Evolutionary conservation across 2,113 vertebrate genomes (phyloP).

Genomic region (Hyperoodon ampullatus): DNA sequence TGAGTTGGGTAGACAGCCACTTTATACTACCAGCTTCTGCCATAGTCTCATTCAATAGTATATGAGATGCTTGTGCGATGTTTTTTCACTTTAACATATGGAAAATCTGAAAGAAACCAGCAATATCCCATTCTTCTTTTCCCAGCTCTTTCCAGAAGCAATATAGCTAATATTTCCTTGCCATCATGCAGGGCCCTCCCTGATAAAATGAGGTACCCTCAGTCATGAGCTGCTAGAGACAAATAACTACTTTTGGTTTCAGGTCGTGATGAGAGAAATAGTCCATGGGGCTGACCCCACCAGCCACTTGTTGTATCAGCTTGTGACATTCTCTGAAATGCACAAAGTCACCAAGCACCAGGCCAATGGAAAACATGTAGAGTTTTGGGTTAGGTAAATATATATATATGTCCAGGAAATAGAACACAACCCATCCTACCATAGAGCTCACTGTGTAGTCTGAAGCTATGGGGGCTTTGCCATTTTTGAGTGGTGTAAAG

Average conservation of each 20-base stretch:
- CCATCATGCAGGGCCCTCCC: accelerated
- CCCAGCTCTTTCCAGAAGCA: not conserved
- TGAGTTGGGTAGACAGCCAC: not conserved
- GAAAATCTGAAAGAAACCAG: not conserved
- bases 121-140: not conserved
- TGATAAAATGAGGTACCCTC: not conserved
- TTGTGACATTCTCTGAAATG: not conserved
- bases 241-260: not conserved
- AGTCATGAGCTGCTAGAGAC: not conserved
- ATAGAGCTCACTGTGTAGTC: not conserved
- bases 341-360: not conserved
- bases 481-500: not conserved
- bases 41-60: too few relatives aligned
- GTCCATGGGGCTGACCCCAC: too few relatives aligned
- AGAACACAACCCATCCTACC: not conserved
- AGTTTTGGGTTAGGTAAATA: not conserved
- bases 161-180: not conserved
- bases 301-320: not conserved
- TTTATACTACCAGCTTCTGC: not conserved
- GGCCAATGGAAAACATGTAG: not conserved
- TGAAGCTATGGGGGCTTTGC: not conserved
- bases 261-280: not conserved
- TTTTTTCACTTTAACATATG: not conserved
- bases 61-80: not conserved
- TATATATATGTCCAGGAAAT: not conserved